These are phyloP conservation scores for Chunga burmeisteri DNA, from an alignment of 2,113 vertebrate species.

Conservation along the genomic window DNA sequence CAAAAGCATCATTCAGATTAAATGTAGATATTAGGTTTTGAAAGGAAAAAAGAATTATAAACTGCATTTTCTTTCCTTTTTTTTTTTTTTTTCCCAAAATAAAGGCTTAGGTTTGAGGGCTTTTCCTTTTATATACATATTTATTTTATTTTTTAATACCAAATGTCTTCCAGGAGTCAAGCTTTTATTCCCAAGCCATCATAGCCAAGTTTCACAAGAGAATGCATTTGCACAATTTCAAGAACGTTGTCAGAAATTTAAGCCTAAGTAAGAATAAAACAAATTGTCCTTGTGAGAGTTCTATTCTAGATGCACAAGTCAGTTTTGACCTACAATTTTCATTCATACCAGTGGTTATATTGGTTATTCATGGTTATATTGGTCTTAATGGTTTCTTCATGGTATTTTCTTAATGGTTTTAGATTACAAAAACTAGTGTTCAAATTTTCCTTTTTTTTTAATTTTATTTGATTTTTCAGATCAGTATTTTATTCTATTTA, in stretches of 20 bases:
- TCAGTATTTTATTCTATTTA: background rate
- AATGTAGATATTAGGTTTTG: background rate
- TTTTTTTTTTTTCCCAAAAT: background rate
- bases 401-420: background rate
- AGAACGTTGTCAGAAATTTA: background rate
- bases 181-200: background rate
- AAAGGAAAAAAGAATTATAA: background rate
- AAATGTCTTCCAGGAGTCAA: background rate
- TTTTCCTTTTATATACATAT: background rate
- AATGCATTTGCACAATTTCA: background rate
- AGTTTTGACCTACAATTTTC: background rate
- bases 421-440: background rate
- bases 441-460: background rate
- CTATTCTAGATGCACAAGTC: background rate
- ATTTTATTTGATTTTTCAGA: background rate
- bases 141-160: background rate
- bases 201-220: background rate
- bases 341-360: background rate
- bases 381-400: background rate
- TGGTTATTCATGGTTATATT: background rate
- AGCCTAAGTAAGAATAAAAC: background rate
- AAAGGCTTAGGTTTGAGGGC: background rate
- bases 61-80: background rate
- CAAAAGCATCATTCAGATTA: background rate
- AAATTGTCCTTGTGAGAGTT: background rate